Base-by-base conservation (phyloP, 92 coral and sea anemone species). In the Heliopora coerulea region DNA sequence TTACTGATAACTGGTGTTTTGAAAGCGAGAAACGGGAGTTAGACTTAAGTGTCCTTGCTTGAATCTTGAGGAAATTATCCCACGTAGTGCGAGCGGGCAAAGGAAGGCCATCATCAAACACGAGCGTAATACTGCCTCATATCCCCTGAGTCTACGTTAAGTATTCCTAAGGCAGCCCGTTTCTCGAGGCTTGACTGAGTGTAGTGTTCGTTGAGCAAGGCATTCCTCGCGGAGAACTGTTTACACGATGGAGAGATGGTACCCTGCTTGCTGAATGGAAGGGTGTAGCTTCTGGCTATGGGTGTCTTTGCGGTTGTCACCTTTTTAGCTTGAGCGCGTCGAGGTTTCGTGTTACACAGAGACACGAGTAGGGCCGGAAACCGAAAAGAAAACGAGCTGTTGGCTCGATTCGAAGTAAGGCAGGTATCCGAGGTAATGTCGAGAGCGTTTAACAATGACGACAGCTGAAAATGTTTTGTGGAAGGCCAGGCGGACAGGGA, bases 301-400 rank as follows among this genome's bases (percentile, higher is more conserved):
- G 76, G 61, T 48, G 14, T 49, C 40, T 69, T 69, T 13, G 44
- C 49, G 24, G 37, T 25, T 19, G 62, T 32, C 15, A 33, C 37
- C 28, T 27, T 24, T 52, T 69, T 69, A 21, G 76, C 48, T 17
- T 56, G 61, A 56, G 30, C 31, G 8, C 49, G 76, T 27, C 61
- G 37, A 13, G 60, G 21, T 52, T 52, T 49, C 13, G 61, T 23
- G 49, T 69, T 69, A 52, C 62, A 69, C 13, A 69, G 31, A 23
- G 76, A 69, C 27, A 69, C 76, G 76, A 69, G 62, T 23, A 69
- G 29, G 5, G 76, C 46, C 40, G 76, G 62, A 32, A 69, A 69
- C 9, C 48, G 33, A 25, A 50, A 69, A 61, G 76, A 69, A 17
- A 69, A 67, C 59, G 59, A 0, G 17, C 56, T 46, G 28, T 50